These are phyloP conservation scores for Agonopterix subpropinquella DNA, from an alignment of 2,888 invertebrate species.

Conservation along the genomic window DNA sequence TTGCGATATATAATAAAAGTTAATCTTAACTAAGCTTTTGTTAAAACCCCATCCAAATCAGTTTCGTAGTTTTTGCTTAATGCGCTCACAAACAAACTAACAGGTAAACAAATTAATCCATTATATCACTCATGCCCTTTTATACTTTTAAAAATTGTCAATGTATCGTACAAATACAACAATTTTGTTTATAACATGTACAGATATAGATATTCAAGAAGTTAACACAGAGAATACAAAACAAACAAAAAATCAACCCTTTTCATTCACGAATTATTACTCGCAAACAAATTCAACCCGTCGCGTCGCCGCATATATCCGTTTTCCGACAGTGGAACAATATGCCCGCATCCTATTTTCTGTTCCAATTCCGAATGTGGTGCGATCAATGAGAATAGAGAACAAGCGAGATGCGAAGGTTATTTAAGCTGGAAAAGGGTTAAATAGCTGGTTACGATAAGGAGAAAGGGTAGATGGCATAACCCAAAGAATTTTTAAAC, in stretches of 20 bases:
- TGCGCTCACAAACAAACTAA: too few relatives aligned
- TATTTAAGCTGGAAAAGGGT: conserved; percentile 2
- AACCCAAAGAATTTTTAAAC: too few relatives aligned
- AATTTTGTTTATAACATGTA: too few relatives aligned
- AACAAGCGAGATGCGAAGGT: conserved; percentile 6
- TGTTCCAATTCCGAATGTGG: not conserved
- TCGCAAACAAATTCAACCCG: conserved; percentile 21
- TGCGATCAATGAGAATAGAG: conserved; percentile 1
- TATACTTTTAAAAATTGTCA: too few relatives aligned
- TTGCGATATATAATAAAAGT: too few relatives aligned
- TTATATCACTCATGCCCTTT: too few relatives aligned
- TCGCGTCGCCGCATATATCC: conserved; percentile 4
- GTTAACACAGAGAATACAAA: not conserved
- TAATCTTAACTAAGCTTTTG: too few relatives aligned
- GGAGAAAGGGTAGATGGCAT: not conserved
- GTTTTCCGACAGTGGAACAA: conserved; percentile 9
- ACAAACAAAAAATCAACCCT: conserved; percentile 20
- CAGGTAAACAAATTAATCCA: too few relatives aligned
- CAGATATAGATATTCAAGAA: not conserved
- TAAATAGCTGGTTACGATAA: not conserved
- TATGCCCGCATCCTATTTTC: conserved; percentile 18
- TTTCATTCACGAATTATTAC: conserved; percentile 32
- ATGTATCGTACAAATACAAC: too few relatives aligned
- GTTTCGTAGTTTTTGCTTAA: too few relatives aligned
- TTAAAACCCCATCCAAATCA: too few relatives aligned